Evolutionary conservation across 2,797 vertebrate genomes (phyloP).

Genomic region (Sebastes minor): DNA sequence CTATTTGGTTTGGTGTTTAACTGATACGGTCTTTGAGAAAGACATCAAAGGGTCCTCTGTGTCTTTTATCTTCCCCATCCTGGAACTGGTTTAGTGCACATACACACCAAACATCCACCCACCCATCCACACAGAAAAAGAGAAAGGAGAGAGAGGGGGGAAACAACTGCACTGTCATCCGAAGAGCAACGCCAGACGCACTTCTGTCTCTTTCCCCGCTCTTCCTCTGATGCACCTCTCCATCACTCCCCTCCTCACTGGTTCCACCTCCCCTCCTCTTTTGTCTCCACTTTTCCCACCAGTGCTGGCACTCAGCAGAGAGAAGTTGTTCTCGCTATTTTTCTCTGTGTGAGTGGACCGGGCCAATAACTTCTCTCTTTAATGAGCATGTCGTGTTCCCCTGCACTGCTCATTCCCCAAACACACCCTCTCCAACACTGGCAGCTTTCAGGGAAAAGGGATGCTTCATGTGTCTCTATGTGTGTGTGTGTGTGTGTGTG

Average conservation of each 20-base stretch:
- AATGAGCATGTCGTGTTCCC: slow-evolving; percentile 66
- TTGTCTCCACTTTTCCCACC: slow-evolving; percentile 30
- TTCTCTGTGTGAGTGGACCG: slow-evolving; percentile 44
- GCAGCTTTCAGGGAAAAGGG: slow-evolving; percentile 32
- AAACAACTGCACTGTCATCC: slow-evolving; percentile 24
- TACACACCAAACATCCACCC: neutral
- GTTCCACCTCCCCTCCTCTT: slow-evolving; percentile 29
- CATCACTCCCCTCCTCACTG: slow-evolving; percentile 15
- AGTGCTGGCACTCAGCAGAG: slow-evolving; percentile 37
- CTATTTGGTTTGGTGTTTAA: slow-evolving; percentile 62
- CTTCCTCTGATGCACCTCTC: slow-evolving; percentile 35
- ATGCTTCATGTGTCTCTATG: neutral
- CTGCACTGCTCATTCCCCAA: slow-evolving; percentile 46
- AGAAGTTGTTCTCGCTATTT: slow-evolving; percentile 37
- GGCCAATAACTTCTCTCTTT: slow-evolving; percentile 61
- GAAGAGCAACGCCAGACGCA: slow-evolving; percentile 23
- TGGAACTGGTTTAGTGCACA: slow-evolving; percentile 47
- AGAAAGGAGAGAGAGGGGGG: neutral
- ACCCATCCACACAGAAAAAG: neutral
- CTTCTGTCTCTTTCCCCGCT: slow-evolving; percentile 4
- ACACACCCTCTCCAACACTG: slow-evolving; percentile 38
- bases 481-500: neutral
- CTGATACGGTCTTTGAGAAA: slow-evolving; percentile 52
- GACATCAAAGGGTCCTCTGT: slow-evolving; percentile 55
- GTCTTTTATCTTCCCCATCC: slow-evolving; percentile 65